Evolutionary conservation across 2,888 invertebrate genomes (phyloP).

Genomic region (Pteria penguin): DNA sequence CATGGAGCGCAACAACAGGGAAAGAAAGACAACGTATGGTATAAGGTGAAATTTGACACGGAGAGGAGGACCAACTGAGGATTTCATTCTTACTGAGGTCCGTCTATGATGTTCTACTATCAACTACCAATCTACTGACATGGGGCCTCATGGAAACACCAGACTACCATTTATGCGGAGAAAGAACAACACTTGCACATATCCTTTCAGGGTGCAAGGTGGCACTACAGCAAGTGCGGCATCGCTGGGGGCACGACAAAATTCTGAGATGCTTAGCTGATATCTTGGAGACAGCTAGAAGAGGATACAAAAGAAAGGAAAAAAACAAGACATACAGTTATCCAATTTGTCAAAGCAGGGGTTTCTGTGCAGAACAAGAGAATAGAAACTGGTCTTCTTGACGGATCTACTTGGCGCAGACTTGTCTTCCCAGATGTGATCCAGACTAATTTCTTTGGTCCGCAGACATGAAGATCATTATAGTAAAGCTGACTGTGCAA

Average conservation of each 20-base stretch:
- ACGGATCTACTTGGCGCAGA: background rate
- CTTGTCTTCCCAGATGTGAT: too few species aligned
- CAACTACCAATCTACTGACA: too few species aligned
- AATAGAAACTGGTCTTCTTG: background rate
- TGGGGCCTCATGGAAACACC: too few species aligned
- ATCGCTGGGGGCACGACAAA: background rate
- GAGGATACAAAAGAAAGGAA: background rate
- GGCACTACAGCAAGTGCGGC: background rate
- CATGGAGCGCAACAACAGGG: background rate
- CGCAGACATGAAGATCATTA: background rate
- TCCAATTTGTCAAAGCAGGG: constrained; percentile 8
- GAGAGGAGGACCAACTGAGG: background rate
- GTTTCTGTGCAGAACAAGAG: background rate
- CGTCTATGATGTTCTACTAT: too few species aligned
- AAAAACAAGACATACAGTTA: background rate
- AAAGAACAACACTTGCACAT: too few species aligned
- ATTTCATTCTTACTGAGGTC: too few species aligned
- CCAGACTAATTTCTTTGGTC: constrained; percentile 10
- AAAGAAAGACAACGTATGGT: background rate
- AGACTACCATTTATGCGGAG: too few species aligned
- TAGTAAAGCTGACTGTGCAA: background rate
- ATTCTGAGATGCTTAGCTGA: background rate
- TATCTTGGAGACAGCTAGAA: background rate
- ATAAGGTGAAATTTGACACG: background rate
- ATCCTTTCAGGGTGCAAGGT: too few species aligned